A percentile compares a stretch with the other conserved stretches of the same genome.
phyloP scores from a whole-genome alignment of 2,888 invertebrate species.

The Xylophagus ater region DNA sequence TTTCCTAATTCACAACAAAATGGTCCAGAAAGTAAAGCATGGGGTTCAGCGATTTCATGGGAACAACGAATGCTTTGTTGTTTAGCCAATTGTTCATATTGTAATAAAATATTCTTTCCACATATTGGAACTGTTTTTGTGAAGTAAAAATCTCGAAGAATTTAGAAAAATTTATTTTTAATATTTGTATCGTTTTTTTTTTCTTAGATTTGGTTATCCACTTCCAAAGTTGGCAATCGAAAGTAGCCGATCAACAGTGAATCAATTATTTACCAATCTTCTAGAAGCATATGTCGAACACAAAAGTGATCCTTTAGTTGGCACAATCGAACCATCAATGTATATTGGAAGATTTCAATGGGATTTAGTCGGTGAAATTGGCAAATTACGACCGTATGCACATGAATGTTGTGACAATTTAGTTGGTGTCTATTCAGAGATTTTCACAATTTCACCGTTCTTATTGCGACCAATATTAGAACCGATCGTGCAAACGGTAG shows the following conservation, averaged over 20 bases:
- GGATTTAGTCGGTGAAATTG: slow-evolving; percentile 62
- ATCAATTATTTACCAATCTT: slow-evolving; percentile 40
- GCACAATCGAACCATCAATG: slow-evolving; percentile 94
- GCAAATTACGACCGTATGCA: slow-evolving; percentile 75
- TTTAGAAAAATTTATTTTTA: slow-evolving; percentile 1
- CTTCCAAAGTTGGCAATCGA: slow-evolving; percentile 59
- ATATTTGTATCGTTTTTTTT: background rate
- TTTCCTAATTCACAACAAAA: slow-evolving; percentile 42
- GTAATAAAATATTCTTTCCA: slow-evolving; percentile 60
- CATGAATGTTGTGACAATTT: slow-evolving; percentile 79
- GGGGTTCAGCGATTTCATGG: slow-evolving; percentile 45
- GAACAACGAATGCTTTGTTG: slow-evolving; percentile 75
- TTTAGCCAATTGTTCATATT: slow-evolving; percentile 80
- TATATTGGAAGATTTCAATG: slow-evolving; percentile 82
- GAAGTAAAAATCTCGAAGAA: slow-evolving; percentile 21
- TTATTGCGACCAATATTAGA: slow-evolving; percentile 61
- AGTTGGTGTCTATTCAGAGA: slow-evolving; percentile 42
- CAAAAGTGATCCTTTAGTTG: slow-evolving; percentile 87
- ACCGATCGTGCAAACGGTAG: slow-evolving; percentile 80
- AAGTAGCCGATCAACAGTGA: slow-evolving; percentile 52
- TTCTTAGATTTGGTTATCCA: slow-evolving; percentile 58
- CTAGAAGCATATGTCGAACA: slow-evolving; percentile 77
- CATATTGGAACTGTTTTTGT: slow-evolving; percentile 56
- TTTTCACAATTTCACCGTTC: slow-evolving; percentile 56
- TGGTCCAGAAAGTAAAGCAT: slow-evolving; percentile 21